phyloP scores from a whole-genome alignment of 2,888 invertebrate species.

The Melanostoma scalare region DNA sequence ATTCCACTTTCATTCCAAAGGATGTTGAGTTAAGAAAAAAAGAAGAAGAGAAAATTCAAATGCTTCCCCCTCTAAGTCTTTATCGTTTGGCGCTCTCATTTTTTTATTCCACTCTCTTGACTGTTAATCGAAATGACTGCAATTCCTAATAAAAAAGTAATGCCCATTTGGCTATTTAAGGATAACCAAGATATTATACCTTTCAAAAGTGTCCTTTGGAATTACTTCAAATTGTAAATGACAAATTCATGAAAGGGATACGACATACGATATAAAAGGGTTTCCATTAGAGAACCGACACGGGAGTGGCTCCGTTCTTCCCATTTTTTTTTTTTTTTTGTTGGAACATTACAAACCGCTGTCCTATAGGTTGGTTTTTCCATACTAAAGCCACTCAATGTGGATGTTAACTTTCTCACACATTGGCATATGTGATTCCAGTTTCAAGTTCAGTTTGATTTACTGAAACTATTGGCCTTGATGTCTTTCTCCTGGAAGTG shows the following conservation, averaged over 20 bases:
- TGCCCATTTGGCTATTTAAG: slow-evolving; percentile 48
- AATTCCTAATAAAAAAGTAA: slow-evolving; percentile 46
- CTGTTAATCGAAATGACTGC: slow-evolving; percentile 55
- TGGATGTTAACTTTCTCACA: too few species aligned
- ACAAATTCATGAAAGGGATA: not conserved
- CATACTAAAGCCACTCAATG: too few species aligned
- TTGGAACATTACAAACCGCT: too few species aligned
- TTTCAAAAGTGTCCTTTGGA: slow-evolving; percentile 42
- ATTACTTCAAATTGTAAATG: slow-evolving; percentile 34
- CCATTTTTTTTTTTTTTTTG: too few species aligned
- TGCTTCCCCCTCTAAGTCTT: slow-evolving; percentile 21
- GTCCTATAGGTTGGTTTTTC: too few species aligned
- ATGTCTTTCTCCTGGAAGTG: too few species aligned
- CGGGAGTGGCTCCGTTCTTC: too few species aligned
- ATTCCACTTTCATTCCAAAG: slow-evolving; percentile 51
- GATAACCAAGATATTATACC: slow-evolving; percentile 31
- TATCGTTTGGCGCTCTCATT: slow-evolving; percentile 7
- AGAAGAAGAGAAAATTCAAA: slow-evolving; percentile 16
- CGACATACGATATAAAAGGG: too few species aligned
- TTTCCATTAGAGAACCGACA: too few species aligned
- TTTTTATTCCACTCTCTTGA: slow-evolving; percentile 47
- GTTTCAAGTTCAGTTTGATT: too few species aligned
- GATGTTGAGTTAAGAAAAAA: slow-evolving; percentile 34
- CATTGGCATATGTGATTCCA: too few species aligned
- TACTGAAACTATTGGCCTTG: too few species aligned